Evolutionary conservation across 2,113 vertebrate genomes (phyloP), one percentile per base, ranked within the genome.

Genomic region (Nansenia antarctica): DNA sequence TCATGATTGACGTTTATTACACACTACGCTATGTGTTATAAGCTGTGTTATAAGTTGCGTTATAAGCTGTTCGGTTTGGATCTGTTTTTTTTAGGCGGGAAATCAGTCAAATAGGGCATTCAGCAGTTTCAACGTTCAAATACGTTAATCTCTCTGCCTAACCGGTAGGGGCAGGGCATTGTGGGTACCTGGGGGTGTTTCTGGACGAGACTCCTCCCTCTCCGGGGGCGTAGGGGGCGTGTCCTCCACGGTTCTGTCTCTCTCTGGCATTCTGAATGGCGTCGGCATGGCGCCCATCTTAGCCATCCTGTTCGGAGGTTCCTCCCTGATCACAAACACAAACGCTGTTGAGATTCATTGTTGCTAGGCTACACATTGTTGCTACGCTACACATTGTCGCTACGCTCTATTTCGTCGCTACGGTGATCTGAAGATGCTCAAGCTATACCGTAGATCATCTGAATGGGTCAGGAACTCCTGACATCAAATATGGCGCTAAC

Each of bases 241-340:
- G 32, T 88, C 69, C 2, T 93, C 93, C n/a, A 69, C 74, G 0
- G 59, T 78, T 0, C 79, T 59, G 15, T 87, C 82, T 86, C 84
- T 58, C 11, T 86, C 81, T 0, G 55, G 32, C 5, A 83, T 78
- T 86, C 83, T 94, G 77, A 99, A 98, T 0, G 96, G 96, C 0
- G 96, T 99, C 5, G 96, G 94, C 84, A 87, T 93, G 37, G 94
- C 95, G 0, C 96, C 96, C 94, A 96, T 97, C 75, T 91, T 96
- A 15, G 93, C 91, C 88, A 98, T 76, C 76, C 94, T 89, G 79
- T 57, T 92, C 2, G 93, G 83, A 0, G 92, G 81, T 2, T 98
- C 96, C 62, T 96, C 95, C 86, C 95, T 98, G 53, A 11, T 15
- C 42, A 68, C 0, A 45, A 5, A 22, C 45, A 49, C 3, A 49